Evolutionary conservation across 2,888 invertebrate genomes (phyloP), one percentile per base, ranked within the genome.

Genomic region (Drosophila conformis): DNA sequence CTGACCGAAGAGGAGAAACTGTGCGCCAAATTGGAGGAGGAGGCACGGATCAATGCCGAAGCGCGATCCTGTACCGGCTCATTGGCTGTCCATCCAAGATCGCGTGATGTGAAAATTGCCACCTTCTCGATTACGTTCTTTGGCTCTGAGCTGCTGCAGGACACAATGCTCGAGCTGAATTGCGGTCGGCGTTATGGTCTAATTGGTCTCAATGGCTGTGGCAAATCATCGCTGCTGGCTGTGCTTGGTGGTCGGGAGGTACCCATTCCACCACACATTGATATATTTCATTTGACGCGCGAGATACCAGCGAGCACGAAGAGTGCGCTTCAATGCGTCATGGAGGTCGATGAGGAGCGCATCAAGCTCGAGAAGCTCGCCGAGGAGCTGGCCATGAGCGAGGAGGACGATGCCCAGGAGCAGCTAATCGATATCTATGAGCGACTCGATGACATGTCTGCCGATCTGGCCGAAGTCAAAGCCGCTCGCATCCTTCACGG

Each of bases 221-320:
- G 99, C 95, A 99, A 99, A 93, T 99, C 99, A 3, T 99, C 99
- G 3, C 93, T 99, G 69, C 94, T 99, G 78, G 95, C 99, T 52
- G 98, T 97, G 27, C 94, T 99, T 72, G 99, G 99, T 67, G 96
- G 97, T 77, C 96, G 99, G 56, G 97, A 99, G 94, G 97, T 99
- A 40, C 98, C 99, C 1, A 97, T 99, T 74, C 99, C 99, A 5
- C 96, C 98, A 5, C 97, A 98, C 92, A 97, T 99, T 81, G 99
- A 99, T 94, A 99, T 99, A 89, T 99, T 99, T 94, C 97, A 99
- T 93, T 94, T 99, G 92, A 97, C 98, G 13, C 95, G 99, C 58
- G 99, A 99, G 94, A 99, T 99, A 96, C 97, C 98, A 0, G 99
- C 99, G n/a, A 98, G 98, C 73, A 97, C 98, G 90, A 99, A 99